Evolutionary conservation across 2,888 invertebrate species (phyloP).

Genomic region (Drosophila affinis): DNA sequence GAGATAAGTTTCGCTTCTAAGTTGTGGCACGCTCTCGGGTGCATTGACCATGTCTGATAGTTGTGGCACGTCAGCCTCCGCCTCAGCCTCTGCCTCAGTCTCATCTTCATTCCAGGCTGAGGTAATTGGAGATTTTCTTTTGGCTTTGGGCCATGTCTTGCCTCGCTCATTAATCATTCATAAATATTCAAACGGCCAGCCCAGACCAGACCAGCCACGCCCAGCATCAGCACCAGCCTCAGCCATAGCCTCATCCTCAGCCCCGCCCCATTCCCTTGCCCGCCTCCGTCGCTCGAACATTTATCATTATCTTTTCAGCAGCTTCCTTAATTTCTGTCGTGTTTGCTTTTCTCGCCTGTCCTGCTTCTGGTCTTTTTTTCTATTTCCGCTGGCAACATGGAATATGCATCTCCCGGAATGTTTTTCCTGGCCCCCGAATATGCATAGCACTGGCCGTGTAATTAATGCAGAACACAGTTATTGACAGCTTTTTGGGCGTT

Average conservation of each 20-base stretch:
- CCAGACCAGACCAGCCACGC: not conserved
- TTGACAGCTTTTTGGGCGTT: constrained; percentile 70
- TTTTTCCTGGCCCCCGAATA: constrained; percentile 53
- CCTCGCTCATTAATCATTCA: constrained; percentile 70
- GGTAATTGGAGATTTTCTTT: constrained; percentile 41
- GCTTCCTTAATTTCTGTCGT: constrained; percentile 41
- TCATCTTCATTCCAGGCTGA: not conserved
- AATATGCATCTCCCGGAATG: constrained; percentile 32
- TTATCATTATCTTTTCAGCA: constrained; percentile 72
- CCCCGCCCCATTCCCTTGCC: constrained; percentile 2
- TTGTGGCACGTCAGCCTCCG: not conserved
- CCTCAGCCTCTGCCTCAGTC: not conserved
- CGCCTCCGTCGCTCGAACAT: constrained; percentile 43
- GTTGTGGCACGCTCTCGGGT: constrained; percentile 20
- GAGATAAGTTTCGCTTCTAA: constrained; percentile 8
- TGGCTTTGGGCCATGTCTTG: constrained; percentile 18
- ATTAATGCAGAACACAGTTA: constrained; percentile 59
- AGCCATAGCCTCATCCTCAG: constrained; percentile 9
- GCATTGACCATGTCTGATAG: constrained; percentile 33
- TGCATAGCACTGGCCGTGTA: constrained; percentile 50
- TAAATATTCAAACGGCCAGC: constrained; percentile 64
- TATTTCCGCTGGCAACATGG: constrained; percentile 56
- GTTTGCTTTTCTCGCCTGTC: constrained; percentile 21
- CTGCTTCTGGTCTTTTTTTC: constrained; percentile 43
- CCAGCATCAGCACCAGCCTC: constrained; percentile 25